Percentiles rank a stretch among this genome's conserved stretches.
Evolutionary conservation across 2,888 invertebrate species (phyloP).

Genomic region (Deroplatys truncata): DNA sequence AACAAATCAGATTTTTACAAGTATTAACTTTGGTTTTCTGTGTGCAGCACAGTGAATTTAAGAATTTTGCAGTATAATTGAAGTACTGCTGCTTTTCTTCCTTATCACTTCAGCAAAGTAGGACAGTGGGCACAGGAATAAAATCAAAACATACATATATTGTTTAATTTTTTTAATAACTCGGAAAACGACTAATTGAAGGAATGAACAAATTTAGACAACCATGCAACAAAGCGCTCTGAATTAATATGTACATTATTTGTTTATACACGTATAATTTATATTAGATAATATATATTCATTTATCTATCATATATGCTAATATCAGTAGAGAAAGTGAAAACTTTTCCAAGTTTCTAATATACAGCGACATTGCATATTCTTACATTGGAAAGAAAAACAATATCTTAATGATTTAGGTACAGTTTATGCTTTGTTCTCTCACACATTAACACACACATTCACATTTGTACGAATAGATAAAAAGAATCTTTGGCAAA

Average conservation of each 20-base stretch:
- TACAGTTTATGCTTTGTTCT: background rate
- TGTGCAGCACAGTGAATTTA: no score
- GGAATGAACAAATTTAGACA: slow-evolving; percentile 9
- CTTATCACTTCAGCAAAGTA: no score
- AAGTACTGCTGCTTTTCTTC: no score
- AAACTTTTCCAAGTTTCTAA: background rate
- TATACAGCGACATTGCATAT: background rate
- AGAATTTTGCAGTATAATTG: no score
- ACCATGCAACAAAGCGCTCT: slow-evolving; percentile 17
- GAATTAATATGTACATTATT: slow-evolving; percentile 17
- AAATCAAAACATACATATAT: background rate
- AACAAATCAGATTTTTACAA: no score
- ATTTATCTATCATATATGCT: background rate
- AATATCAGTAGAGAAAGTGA: slow-evolving; percentile 18
- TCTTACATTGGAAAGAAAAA: background rate
- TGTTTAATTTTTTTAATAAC: slow-evolving; percentile 15
- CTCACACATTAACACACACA: background rate
- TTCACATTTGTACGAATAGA: background rate
- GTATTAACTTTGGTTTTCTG: no score
- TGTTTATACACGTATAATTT: slow-evolving; percentile 14
- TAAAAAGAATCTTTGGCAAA: background rate
- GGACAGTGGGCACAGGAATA: background rate
- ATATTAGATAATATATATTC: slow-evolving; percentile 14
- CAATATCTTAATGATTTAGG: background rate
- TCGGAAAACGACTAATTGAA: slow-evolving; percentile 2